These are phyloP conservation scores for Lutjanus erythropterus DNA, from an alignment of 2,113 vertebrate genomes.

Conservation along the genomic window DNA sequence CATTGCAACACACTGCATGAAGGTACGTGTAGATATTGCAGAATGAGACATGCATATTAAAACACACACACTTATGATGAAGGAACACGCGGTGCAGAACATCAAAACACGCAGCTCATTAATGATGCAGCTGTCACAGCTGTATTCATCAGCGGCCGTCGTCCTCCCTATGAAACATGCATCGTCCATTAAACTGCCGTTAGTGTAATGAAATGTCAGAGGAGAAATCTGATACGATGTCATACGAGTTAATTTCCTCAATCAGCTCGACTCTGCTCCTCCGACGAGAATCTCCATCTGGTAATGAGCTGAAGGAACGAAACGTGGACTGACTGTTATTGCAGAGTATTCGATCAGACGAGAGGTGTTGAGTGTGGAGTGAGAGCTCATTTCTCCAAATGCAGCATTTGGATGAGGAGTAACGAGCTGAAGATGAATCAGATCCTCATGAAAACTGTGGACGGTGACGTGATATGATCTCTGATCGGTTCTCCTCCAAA, in stretches of 20 bases:
- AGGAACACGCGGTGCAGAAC: not conserved
- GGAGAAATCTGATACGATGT: not conserved
- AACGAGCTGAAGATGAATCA: not conserved
- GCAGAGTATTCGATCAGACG: slow-evolving; percentile 8
- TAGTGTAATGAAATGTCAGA: slow-evolving; percentile 1
- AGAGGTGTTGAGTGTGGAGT: not conserved
- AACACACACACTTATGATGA: no score
- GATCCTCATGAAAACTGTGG: not conserved
- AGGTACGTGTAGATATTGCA: no score
- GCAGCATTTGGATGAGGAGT: slow-evolving; percentile 11
- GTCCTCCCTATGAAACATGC: slow-evolving; percentile 15
- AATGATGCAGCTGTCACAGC: not conserved
- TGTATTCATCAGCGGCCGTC: not conserved
- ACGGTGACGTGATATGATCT: not conserved
- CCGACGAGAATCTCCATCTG: not conserved
- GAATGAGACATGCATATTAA: no score
- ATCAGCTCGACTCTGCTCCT: slow-evolving; percentile 24
- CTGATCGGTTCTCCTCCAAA: not conserved
- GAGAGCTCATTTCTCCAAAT: not conserved
- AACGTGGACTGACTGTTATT: not conserved
- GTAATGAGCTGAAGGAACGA: slow-evolving; percentile 33
- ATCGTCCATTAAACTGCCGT: slow-evolving; percentile 38
- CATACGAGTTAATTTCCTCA: slow-evolving; percentile 42
- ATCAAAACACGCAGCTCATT: not conserved
- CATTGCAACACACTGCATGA: no score